These are phyloP conservation scores for Chaetura pelagica DNA, from an alignment of 2,113 vertebrate genomes.

Conservation along the genomic window DNA sequence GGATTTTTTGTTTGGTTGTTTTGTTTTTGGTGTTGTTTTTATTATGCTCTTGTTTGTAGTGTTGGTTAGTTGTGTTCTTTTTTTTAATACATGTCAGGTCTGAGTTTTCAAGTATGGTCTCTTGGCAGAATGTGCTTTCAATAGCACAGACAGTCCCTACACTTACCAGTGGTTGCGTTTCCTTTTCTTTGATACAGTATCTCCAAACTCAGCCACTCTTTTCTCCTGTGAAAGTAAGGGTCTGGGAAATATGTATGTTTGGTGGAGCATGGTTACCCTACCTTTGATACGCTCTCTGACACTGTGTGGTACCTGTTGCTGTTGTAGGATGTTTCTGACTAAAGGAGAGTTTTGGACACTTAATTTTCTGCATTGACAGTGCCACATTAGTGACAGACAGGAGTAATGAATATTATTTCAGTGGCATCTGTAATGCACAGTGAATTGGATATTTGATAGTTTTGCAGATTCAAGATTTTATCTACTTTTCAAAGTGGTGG, in stretches of 20 bases:
- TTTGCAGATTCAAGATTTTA: neutral
- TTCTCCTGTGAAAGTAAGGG: neutral
- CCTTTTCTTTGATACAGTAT: neutral
- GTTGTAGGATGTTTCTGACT: neutral
- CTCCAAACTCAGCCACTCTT: neutral
- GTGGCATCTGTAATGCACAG: neutral
- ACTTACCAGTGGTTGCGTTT: neutral
- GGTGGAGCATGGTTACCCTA: neutral
- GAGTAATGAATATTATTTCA: neutral
- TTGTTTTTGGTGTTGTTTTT: neutral
- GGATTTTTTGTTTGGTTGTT: neutral
- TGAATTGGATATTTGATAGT: neutral
- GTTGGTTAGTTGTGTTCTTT: neutral
- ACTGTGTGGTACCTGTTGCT: neutral
- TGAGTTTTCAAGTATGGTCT: neutral
- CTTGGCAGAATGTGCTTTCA: neutral
- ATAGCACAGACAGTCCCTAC: neutral
- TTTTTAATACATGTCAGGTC: neutral
- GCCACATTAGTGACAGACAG: neutral
- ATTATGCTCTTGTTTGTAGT: neutral
- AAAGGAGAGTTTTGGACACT: neutral
- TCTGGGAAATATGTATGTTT: neutral
- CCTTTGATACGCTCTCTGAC: neutral
- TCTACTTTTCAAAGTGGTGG: neutral
- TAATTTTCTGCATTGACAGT: neutral